Percentiles rank a stretch among this genome's conserved stretches.
Evolutionary conservation across 1,140 invertebrate species (phyloP).

Genomic region (Probaryconus sp.): DNA sequence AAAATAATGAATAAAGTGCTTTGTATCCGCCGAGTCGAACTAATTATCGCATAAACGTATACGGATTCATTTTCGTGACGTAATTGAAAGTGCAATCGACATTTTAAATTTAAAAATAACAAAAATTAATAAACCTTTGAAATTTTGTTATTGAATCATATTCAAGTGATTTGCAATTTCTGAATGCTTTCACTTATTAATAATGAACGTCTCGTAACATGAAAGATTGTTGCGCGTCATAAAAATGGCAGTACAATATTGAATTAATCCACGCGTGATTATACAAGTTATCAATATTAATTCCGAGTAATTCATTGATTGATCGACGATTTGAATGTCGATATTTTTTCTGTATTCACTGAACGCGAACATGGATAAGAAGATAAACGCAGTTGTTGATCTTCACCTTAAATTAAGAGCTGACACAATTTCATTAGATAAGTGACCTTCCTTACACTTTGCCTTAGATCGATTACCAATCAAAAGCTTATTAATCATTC

Average conservation of each 20-base stretch:
- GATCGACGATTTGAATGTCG: constrained; percentile 13
- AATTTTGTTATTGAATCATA: too few relatives aligned
- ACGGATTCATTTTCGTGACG: too few relatives aligned
- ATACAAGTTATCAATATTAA: constrained; percentile 26
- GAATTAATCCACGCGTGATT: neutral
- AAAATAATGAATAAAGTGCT: too few relatives aligned
- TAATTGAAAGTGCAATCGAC: too few relatives aligned
- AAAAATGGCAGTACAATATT: neutral
- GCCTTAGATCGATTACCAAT: constrained; percentile 51
- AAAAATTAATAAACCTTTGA: too few relatives aligned
- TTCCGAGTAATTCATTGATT: constrained; percentile 11
- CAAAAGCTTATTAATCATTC: constrained; percentile 44
- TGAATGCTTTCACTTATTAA: constrained; percentile 12
- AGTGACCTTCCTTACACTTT: constrained; percentile 40
- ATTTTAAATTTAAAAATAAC: too few relatives aligned
- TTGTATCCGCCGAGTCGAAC: too few relatives aligned
- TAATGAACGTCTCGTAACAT: constrained; percentile 15
- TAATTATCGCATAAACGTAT: too few relatives aligned
- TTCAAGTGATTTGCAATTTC: too few relatives aligned
- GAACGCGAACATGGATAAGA: constrained; percentile 16
- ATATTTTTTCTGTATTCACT: constrained; percentile 8
- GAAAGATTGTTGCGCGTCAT: constrained; percentile 3
- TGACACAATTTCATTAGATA: constrained; percentile 54
- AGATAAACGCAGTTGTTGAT: constrained; percentile 26
- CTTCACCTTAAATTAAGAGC: constrained; percentile 35